Base-by-base conservation (phyloP, 2,888 invertebrate species). In the Dryobotodes eremita region DNA sequence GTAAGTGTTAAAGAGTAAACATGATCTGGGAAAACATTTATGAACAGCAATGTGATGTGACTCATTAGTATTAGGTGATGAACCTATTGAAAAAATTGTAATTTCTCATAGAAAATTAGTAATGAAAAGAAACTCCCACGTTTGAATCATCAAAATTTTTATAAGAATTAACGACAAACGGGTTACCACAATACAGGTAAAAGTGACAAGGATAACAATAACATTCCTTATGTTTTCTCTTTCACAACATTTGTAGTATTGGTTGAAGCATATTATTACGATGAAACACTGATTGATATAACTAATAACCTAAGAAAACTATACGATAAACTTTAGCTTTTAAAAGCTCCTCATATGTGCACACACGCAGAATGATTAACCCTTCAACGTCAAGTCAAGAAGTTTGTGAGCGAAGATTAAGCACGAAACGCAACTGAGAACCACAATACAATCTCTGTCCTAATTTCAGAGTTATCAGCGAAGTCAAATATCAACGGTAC, bases 401-500 rank as follows among this genome's bases (percentile, higher is more conserved):
- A 84, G 70, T 84, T 80, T 77, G 71, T 80, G 75, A 80, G 69
- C 53, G 31, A 64, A 87, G 83, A 86, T 89, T 89, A 89, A 84
- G 88, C 81, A 88, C 84, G 73, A 48, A 72, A 71, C 71, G 66
- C 71, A 74, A 91, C 91, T 89, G 91, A 90, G 89, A 90, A 88
- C 90, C 87, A 91, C 90, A 93, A 90, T 92, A 91, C 93, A 95
- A 94, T 95, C 94, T 93, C 89, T 94, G 95, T 89, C 94, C 95
- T 91, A 95, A 95, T 95, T 96, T 93, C 86, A 64, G 89, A 91
- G 92, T 95, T 95, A 95, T 96, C 95, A 94, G 91, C 79, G 82
- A 93, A 93, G 93, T 92, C 92, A 95, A 95, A 95, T 94, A 95
- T 93, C 90, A 90, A 88, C 90, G 91, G 89, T 92, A 91, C 91